Percentiles rank a stretch among this genome's conserved stretches.
These are phyloP conservation scores for Morphnarchus princeps DNA, from an alignment of 2,113 vertebrate genomes.

Conservation along the genomic window DNA sequence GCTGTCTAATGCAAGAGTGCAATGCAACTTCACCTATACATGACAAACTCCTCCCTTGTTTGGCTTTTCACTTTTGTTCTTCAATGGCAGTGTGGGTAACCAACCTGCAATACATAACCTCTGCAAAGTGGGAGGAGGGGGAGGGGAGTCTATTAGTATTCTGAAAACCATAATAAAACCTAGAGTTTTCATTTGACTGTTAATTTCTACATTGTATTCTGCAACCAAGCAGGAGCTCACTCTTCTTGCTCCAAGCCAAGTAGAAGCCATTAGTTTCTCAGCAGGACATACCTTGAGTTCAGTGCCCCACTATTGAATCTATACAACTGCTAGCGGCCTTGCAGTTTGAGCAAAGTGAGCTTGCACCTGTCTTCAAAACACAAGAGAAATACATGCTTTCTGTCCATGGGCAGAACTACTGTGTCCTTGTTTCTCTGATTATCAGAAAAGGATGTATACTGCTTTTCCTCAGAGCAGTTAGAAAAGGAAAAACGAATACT, in stretches of 20 bases:
- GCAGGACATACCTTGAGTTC: background rate
- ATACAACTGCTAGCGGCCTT: background rate
- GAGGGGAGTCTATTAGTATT: background rate
- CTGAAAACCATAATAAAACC: background rate
- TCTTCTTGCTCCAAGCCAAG: background rate
- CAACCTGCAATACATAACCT: background rate
- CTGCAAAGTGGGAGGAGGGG: background rate
- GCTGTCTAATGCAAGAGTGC: background rate
- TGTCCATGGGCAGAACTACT: background rate
- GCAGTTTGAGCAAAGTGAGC: background rate
- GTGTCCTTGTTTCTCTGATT: background rate
- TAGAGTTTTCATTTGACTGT: background rate
- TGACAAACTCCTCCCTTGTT: background rate
- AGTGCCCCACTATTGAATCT: background rate
- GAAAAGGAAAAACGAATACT: background rate
- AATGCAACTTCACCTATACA: background rate
- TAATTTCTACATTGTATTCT: background rate
- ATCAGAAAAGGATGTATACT: background rate
- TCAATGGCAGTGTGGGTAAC: background rate
- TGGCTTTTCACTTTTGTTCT: background rate
- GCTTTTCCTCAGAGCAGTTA: background rate
- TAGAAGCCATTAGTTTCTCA: background rate
- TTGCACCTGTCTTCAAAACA: background rate
- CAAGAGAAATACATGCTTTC: background rate
- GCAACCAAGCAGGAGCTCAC: background rate